A percentile compares a stretch with the other conserved stretches of the same genome.
These are phyloP conservation scores for Empidonax traillii DNA, from an alignment of 2,113 vertebrate genomes.

Conservation along the genomic window DNA sequence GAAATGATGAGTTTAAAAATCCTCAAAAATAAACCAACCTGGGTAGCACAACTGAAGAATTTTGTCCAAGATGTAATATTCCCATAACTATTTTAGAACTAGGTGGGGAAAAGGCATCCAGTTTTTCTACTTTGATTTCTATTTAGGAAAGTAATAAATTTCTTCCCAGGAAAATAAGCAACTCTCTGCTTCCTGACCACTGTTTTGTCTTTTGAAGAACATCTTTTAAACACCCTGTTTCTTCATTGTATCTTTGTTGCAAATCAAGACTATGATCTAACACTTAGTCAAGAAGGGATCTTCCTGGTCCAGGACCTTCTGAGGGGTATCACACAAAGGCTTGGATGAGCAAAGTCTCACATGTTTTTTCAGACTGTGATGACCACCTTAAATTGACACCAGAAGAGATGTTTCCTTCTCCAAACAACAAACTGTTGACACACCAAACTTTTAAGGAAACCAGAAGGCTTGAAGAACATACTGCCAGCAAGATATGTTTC, in stretches of 20 bases:
- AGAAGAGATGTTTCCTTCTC: slow-evolving; percentile 13
- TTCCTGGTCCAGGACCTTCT: not conserved
- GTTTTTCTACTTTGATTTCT: not conserved
- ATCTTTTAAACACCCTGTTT: not conserved
- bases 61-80: not conserved
- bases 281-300: not conserved
- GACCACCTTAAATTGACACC: slow-evolving; percentile 42
- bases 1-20: not conserved
- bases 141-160: not conserved
- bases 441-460: slow-evolving; percentile 41
- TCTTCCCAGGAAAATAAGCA: not conserved
- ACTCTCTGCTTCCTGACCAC: not conserved
- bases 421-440: slow-evolving; percentile 62
- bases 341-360: slow-evolving; percentile 30
- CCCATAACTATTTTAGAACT: not conserved
- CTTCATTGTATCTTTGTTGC: not conserved
- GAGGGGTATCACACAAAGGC: not conserved
- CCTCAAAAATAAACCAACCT: not conserved
- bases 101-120: not conserved
- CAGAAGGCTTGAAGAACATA: slow-evolving; percentile 48
- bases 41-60: not conserved
- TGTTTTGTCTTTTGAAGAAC: not conserved
- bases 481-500: slow-evolving; percentile 49
- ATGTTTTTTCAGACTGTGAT: slow-evolving; percentile 30
- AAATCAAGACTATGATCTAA: slow-evolving; percentile 13